Evolutionary conservation across 2,113 vertebrate genomes (phyloP).

Genomic region (Labrus mixtus): DNA sequence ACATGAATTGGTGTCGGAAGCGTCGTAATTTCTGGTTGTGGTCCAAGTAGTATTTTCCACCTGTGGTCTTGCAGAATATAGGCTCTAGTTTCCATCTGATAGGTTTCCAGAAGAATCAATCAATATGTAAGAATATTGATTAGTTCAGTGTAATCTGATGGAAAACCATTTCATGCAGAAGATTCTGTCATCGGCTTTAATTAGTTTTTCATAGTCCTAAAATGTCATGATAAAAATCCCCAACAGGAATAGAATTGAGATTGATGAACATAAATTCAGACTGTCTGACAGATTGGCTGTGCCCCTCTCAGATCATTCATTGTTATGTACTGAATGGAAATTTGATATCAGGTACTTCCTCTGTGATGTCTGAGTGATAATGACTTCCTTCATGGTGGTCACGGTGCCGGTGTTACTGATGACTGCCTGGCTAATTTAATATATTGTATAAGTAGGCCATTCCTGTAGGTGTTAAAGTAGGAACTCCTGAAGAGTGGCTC

Average conservation of each 20-base stretch:
- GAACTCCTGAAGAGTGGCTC: conserved; percentile 19
- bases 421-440: conserved; percentile 53
- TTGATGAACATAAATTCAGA: neutral
- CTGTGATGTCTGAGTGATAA: conserved; percentile 59
- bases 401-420: conserved; percentile 51
- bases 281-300: conserved; percentile 7
- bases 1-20: too few species aligned
- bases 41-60: too few species aligned
- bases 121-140: too few species aligned
- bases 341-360: conserved; percentile 60
- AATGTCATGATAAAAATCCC: neutral
- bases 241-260: neutral
- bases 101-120: too few species aligned
- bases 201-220: neutral
- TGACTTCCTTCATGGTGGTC: conserved; percentile 48
- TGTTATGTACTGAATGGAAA: conserved; percentile 52
- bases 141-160: too few species aligned
- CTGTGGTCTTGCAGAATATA: too few species aligned
- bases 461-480: conserved; percentile 24
- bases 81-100: too few species aligned
- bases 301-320: conserved; percentile 33
- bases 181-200: too few species aligned
- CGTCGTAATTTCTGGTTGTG: too few species aligned
- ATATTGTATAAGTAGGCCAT: conserved; percentile 27
- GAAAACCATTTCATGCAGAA: neutral